Conservation (phyloP, 2,113 vertebrate species). For the western clawed frog (Xenopus tropicalis) region DNA sequence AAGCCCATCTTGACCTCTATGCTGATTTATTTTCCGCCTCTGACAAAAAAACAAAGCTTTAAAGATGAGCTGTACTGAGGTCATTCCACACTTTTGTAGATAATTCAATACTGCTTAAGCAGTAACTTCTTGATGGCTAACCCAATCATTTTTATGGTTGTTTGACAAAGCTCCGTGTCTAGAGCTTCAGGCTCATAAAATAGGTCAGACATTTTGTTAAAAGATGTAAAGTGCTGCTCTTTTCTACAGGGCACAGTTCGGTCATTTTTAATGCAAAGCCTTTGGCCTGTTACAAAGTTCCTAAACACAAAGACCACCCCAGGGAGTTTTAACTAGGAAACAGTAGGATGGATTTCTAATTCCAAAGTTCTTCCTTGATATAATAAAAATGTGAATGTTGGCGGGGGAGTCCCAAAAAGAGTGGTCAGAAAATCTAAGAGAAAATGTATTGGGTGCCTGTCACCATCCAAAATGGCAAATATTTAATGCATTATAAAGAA, state of each 20-base stretch:
- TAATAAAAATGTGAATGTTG: too few species aligned
- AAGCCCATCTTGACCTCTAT: background rate
- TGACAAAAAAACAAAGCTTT: background rate
- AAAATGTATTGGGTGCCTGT: too few species aligned
- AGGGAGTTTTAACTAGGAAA: too few species aligned
- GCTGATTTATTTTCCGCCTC: background rate
- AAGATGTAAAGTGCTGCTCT: slow-evolving; percentile 8
- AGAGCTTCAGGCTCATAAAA: background rate
- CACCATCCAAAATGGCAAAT: too few species aligned
- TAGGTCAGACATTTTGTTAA: background rate
- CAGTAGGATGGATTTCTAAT: too few species aligned
- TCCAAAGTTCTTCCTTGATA: too few species aligned
- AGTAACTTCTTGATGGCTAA: slow-evolving; percentile 4
- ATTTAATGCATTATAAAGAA: too few species aligned
- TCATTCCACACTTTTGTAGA: background rate
- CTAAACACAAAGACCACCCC: too few species aligned
- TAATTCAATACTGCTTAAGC: slow-evolving; percentile 2
- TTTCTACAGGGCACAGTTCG: background rate
- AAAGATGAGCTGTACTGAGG: background rate
- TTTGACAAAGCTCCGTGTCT: background rate
- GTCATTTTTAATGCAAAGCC: background rate
- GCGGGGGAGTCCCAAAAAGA: too few species aligned
- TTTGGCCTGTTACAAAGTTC: background rate
- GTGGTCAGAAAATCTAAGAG: too few species aligned
- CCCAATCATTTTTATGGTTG: background rate